Evolutionary conservation across 2,797 vertebrate species (phyloP).

Genomic region (Microtus californicus): DNA sequence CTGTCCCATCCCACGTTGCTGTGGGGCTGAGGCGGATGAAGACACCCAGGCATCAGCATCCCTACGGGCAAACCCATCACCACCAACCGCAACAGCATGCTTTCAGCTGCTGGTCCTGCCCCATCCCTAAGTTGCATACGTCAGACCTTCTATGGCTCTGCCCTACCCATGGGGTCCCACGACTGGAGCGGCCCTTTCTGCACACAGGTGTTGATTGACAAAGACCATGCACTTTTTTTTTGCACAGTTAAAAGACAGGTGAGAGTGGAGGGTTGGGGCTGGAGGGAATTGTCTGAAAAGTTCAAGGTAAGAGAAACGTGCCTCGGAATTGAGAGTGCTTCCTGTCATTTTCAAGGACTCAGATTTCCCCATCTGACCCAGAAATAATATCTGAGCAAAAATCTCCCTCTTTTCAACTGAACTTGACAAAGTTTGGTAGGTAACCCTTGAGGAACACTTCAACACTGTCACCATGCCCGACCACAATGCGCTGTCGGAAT

Average conservation of each 20-base stretch:
- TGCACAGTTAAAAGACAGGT: conserved; percentile 82
- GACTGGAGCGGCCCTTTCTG: conserved; percentile 90
- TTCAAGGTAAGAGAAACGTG: conserved; percentile 81
- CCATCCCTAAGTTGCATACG: conserved; percentile 91
- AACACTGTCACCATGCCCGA: conserved; percentile 66
- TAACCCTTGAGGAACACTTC: conserved; percentile 75
- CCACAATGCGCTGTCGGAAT: conserved; percentile 66
- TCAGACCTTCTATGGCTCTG: conserved; percentile 90
- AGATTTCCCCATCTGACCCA: conserved; percentile 80
- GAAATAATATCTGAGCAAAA: conserved; percentile 82
- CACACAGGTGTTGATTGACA: conserved; percentile 85
- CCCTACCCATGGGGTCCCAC: conserved; percentile 89
- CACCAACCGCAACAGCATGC: conserved; percentile 83
- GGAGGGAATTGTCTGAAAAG: conserved; percentile 81
- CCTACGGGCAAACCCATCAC: conserved; percentile 82
- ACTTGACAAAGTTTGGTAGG: conserved; percentile 79
- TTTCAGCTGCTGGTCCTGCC: conserved; percentile 85
- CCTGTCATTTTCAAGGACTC: conserved; percentile 83
- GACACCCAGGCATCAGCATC: conserved; percentile 88
- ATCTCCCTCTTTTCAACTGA: conserved; percentile 78
- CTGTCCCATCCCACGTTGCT: conserved; percentile 84
- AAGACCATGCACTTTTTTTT: conserved; percentile 92
- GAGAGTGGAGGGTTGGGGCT: conserved; percentile 36
- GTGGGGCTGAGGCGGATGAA: conserved; percentile 89
- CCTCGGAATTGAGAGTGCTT: conserved; percentile 79